Evolutionary conservation across 2,113 vertebrate genomes (phyloP).

Genomic region (Etia nguti): DNA sequence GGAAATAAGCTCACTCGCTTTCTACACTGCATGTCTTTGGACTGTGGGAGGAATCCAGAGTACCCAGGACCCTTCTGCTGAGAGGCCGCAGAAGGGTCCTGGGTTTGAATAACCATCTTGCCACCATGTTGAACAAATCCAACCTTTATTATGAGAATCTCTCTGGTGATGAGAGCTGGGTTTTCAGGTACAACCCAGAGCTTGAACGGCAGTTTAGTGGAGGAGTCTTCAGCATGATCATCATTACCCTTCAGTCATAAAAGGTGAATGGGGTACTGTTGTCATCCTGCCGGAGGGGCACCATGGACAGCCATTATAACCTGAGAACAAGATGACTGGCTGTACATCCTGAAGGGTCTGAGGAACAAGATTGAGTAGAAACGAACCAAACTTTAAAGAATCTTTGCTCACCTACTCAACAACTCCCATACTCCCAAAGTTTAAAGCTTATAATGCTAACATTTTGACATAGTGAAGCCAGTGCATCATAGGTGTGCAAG

Average conservation of each 20-base stretch:
- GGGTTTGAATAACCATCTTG: too few relatives aligned
- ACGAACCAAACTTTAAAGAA: background rate
- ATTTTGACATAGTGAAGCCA: background rate
- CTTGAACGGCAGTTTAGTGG: background rate
- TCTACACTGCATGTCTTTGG: background rate
- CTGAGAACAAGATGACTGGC: background rate
- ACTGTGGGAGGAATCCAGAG: background rate
- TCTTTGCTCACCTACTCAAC: background rate
- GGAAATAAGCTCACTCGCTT: background rate
- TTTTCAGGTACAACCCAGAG: background rate
- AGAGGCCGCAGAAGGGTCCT: background rate
- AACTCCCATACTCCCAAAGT: background rate
- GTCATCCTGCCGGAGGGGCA: background rate
- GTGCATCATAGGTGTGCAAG: background rate
- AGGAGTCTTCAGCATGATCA: background rate
- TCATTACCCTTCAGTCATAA: background rate
- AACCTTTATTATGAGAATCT: too few relatives aligned
- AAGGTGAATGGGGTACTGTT: background rate
- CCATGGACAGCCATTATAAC: background rate
- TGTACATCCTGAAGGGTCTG: background rate
- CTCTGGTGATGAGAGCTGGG: too few relatives aligned
- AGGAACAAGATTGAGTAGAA: background rate
- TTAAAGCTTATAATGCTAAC: background rate
- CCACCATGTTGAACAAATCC: too few relatives aligned
- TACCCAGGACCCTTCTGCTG: background rate